phyloP scores from a whole-genome alignment of 2,888 invertebrate species.

The Psylliodes chrysocephalus region DNA sequence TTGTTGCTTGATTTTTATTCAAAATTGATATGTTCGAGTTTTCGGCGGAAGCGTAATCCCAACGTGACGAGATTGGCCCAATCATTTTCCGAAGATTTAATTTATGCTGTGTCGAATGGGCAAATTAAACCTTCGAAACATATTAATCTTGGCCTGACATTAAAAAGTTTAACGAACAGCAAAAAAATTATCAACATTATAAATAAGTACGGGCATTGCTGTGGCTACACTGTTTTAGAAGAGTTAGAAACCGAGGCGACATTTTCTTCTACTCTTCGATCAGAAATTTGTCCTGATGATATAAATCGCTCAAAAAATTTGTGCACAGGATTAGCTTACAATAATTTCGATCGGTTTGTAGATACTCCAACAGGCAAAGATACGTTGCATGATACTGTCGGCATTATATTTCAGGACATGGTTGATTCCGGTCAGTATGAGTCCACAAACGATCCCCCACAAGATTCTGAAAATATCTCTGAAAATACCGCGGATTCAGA shows the following conservation, averaged over 20 bases:
- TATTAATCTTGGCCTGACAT: slow-evolving; percentile 29
- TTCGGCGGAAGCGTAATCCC: neutral
- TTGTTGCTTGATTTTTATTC: slow-evolving; percentile 2
- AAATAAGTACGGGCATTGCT: slow-evolving; percentile 32
- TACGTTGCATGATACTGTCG: no score
- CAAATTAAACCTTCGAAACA: slow-evolving; percentile 26
- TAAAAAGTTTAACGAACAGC: slow-evolving; percentile 33
- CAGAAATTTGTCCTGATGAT: slow-evolving; percentile 34
- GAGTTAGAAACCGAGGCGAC: slow-evolving; percentile 39
- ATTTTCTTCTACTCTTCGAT: slow-evolving; percentile 15
- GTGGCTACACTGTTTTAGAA: slow-evolving; percentile 27
- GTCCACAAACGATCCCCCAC: neutral
- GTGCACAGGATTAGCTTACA: slow-evolving; percentile 33
- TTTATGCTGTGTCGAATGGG: slow-evolving; percentile 14
- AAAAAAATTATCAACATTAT: slow-evolving; percentile 26
- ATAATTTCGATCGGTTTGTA: slow-evolving; percentile 41
- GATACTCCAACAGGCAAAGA: slow-evolving; percentile 36
- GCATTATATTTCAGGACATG: slow-evolving; percentile 22
- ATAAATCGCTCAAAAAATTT: slow-evolving; percentile 11
- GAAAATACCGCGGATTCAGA: neutral
- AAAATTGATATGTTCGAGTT: neutral
- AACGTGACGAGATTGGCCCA: neutral
- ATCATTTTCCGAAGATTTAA: slow-evolving; percentile 20
- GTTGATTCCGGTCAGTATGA: neutral
- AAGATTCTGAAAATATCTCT: neutral